Evolutionary conservation across 35 echinoderm and acorn worm species (phyloP).

Genomic region (Strongylocentrotus purpuratus): DNA sequence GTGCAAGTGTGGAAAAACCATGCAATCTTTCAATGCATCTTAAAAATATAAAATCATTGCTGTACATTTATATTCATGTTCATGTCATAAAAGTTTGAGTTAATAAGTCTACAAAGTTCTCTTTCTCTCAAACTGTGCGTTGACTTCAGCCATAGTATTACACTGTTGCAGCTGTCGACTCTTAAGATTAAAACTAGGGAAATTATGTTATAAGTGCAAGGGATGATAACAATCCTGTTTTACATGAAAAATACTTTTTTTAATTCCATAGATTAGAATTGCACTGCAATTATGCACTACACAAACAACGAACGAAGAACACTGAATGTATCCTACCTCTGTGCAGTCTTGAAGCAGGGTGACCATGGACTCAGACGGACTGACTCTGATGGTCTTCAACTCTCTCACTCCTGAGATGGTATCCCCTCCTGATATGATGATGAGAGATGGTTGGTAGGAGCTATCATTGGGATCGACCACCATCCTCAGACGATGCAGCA

Average conservation of each 20-base stretch:
- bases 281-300: too few relatives aligned
- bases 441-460: constrained; percentile 94
- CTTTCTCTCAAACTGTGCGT: neutral
- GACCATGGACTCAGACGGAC: constrained; percentile 84
- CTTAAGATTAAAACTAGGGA: too few relatives aligned
- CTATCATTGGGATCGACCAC: constrained; percentile 92
- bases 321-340: constrained; percentile 64
- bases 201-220: too few relatives aligned
- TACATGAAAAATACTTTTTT: too few relatives aligned
- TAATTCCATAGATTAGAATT: too few relatives aligned
- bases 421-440: constrained; percentile 85
- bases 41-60: too few relatives aligned
- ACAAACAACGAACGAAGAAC: neutral
- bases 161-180: too few relatives aligned
- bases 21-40: neutral
- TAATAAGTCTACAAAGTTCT: neutral
- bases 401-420: constrained; percentile 62
- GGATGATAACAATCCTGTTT: too few relatives aligned
- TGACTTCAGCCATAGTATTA: too few relatives aligned
- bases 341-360: constrained; percentile 84
- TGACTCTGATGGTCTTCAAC: constrained; percentile 83
- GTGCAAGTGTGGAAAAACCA: too few relatives aligned
- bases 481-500: constrained; percentile 89
- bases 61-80: too few relatives aligned
- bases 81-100: too few relatives aligned